phyloP scores from a whole-genome alignment of 2,113 vertebrate genomes.

The Pseudorectes ferrugineus region DNA sequence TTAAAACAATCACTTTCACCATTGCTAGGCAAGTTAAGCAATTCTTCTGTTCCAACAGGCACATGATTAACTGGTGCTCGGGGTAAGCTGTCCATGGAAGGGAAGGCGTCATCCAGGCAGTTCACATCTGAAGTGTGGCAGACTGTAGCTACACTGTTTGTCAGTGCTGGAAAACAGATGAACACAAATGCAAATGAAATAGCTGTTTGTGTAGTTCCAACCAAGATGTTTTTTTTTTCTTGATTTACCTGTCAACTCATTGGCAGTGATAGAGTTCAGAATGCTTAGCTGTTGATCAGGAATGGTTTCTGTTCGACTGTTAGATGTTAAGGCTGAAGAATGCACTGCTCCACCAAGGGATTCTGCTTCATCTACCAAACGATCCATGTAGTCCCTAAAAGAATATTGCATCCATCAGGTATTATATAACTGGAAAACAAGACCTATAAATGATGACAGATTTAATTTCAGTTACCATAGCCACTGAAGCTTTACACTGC shows the following conservation, averaged over 20 bases:
- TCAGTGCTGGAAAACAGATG: too few relatives aligned
- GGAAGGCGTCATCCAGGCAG: constrained; percentile 87
- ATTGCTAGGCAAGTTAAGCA: constrained; percentile 84
- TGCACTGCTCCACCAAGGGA: constrained; percentile 84
- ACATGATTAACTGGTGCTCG: constrained; percentile 85
- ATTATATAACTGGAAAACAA: not conserved
- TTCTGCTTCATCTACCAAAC: constrained; percentile 94
- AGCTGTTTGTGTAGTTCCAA: not conserved
- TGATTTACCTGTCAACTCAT: constrained; percentile 89
- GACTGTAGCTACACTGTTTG: constrained; percentile 75
- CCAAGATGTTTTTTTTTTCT: not conserved
- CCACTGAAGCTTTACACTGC: not conserved
- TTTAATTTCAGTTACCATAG: not conserved
- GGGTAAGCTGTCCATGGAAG: constrained; percentile 85
- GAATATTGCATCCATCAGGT: not conserved
- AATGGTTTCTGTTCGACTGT: constrained; percentile 79
- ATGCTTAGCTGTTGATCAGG: constrained; percentile 91
- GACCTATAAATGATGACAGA: not conserved
- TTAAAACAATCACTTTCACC: constrained; percentile 93
- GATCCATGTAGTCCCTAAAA: constrained; percentile 94
- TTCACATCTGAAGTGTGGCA: constrained; percentile 83
- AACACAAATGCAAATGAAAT: too few relatives aligned
- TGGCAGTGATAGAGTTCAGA: constrained; percentile 93
- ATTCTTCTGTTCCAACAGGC: constrained; percentile 83
- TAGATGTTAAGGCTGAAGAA: constrained; percentile 83